Conservation (phyloP, 2,888 invertebrate genomes). For the Dryomyza anilis region DNA sequence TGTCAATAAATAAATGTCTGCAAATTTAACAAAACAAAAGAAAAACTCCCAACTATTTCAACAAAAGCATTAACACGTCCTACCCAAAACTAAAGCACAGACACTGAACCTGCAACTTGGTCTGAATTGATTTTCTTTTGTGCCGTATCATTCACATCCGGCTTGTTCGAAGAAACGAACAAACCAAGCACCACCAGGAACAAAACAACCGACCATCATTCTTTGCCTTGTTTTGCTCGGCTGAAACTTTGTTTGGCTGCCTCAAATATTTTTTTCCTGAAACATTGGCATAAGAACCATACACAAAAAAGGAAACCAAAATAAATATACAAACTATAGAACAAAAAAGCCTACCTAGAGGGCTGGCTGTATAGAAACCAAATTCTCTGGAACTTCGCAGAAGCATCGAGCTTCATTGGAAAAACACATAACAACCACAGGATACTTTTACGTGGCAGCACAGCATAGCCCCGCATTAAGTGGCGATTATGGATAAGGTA, state of each 20-base stretch:
- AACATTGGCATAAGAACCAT: not conserved
- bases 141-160: not conserved
- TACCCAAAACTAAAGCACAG: not conserved
- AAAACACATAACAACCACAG: not conserved
- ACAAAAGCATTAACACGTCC: not conserved
- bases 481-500: slow-evolving; percentile 32
- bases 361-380: no score
- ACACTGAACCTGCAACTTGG: not conserved
- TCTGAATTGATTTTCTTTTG: not conserved
- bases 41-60: no score
- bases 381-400: not conserved
- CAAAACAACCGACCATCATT: not conserved
- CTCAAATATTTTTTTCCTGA: not conserved
- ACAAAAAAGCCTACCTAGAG: no score
- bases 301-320: not conserved
- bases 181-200: no score
- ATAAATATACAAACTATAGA: not conserved
- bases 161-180: no score
- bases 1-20: no score
- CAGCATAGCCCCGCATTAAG: slow-evolving; percentile 15
- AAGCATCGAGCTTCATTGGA: not conserved
- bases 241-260: not conserved
- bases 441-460: slow-evolving; percentile 10
- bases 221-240: not conserved
- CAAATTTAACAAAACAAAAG: no score